Evolutionary conservation across 2,888 invertebrate genomes (phyloP).

Genomic region (Caenorhabditis parvicauda): DNA sequence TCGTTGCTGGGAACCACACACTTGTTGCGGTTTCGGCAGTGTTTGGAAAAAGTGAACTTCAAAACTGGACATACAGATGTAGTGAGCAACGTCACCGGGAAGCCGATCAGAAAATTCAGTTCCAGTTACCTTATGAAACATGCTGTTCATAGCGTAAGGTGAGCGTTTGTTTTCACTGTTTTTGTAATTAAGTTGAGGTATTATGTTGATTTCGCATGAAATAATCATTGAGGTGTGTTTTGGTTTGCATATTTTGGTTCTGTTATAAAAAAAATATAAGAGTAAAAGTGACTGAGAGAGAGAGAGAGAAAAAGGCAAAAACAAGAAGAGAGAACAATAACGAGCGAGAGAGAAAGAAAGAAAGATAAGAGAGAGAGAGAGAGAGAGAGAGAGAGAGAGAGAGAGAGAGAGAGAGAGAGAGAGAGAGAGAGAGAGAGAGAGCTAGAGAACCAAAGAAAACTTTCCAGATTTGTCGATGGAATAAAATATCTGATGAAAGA

Average conservation of each 20-base stretch:
- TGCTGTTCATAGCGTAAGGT: conserved; percentile 34
- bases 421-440: no score
- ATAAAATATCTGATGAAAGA: conserved; percentile 19
- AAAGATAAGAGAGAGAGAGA: no score
- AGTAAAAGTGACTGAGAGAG: no score
- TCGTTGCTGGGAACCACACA: conserved; percentile 37
- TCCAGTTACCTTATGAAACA: conserved; percentile 40
- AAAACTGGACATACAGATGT: conserved; percentile 23
- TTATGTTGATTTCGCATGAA: not conserved
- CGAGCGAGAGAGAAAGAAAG: no score
- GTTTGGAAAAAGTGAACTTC: conserved; percentile 24
- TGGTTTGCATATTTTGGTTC: no score
- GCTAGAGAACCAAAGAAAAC: no score
- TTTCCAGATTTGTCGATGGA: conserved; percentile 32
- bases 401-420: no score
- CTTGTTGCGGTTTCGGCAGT: conserved; percentile 23
- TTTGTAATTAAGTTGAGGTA: not conserved
- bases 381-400: no score
- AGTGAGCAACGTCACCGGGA: conserved; percentile 45
- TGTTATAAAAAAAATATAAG: no score
- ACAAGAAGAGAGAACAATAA: no score
- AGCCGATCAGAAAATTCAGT: conserved; percentile 26
- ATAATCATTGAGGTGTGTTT: no score
- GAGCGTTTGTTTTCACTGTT: not conserved
- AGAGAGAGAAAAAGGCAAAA: no score